Percentiles rank a stretch among this genome's conserved stretches.
Evolutionary conservation across 2,888 invertebrate species (phyloP).

Genomic region (Amiota mariae): DNA sequence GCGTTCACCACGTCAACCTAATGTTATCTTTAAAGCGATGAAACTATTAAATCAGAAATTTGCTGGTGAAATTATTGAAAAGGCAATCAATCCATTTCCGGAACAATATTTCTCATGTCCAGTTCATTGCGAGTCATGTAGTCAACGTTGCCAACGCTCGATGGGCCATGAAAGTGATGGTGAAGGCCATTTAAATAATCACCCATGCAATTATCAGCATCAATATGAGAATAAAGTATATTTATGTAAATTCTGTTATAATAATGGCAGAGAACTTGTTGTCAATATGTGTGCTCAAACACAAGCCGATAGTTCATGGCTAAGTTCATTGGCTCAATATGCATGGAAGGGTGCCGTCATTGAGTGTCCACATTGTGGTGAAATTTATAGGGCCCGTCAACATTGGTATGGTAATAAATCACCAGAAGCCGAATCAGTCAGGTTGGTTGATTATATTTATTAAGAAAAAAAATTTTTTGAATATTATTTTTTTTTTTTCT

Average conservation of each 20-base stretch:
- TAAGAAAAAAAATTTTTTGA: not conserved
- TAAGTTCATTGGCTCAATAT: slow-evolving; percentile 80
- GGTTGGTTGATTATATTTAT: slow-evolving; percentile 48
- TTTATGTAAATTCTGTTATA: slow-evolving; percentile 79
- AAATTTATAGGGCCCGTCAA: slow-evolving; percentile 80
- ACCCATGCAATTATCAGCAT: slow-evolving; percentile 78
- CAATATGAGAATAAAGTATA: slow-evolving; percentile 83
- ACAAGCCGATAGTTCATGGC: slow-evolving; percentile 76
- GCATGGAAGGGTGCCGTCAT: slow-evolving; percentile 87
- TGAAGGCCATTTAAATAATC: slow-evolving; percentile 76
- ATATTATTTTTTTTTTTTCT: no score
- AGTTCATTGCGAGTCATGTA: slow-evolving; percentile 82
- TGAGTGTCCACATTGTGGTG: slow-evolving; percentile 80
- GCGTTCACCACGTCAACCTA: slow-evolving; percentile 80
- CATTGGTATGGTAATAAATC: slow-evolving; percentile 87
- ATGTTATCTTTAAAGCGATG: slow-evolving; percentile 80
- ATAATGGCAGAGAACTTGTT: slow-evolving; percentile 75
- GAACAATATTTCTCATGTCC: slow-evolving; percentile 87
- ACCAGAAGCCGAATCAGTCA: slow-evolving; percentile 80
- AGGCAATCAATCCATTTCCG: slow-evolving; percentile 80
- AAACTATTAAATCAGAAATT: slow-evolving; percentile 85
- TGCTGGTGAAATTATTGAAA: slow-evolving; percentile 79
- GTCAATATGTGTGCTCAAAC: slow-evolving; percentile 65
- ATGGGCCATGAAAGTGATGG: slow-evolving; percentile 81
- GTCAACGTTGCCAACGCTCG: slow-evolving; percentile 77